Conservation (phyloP, 2,797 vertebrate species). For the Eulemur coronatus region DNA sequence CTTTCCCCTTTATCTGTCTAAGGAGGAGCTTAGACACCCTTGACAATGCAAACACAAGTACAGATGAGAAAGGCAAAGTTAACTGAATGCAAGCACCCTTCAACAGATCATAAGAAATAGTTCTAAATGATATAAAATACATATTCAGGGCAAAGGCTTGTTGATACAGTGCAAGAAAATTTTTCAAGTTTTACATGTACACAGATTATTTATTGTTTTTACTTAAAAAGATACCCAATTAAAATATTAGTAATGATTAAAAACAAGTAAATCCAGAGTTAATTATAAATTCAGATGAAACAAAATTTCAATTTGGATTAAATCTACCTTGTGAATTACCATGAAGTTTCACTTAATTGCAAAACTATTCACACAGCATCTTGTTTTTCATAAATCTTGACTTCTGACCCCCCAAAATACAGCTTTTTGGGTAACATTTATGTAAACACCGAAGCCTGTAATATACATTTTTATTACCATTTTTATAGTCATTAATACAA, state of each 20-base stretch:
- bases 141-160: background rate
- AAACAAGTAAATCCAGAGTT: conserved; percentile 71
- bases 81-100: fast-evolving
- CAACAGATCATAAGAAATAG: fast-evolving
- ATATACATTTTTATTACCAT: background rate
- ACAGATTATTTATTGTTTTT: conserved; percentile 63
- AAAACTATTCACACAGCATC: conserved; percentile 15
- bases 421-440: conserved; percentile 62
- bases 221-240: conserved; percentile 75
- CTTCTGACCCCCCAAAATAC: conserved; percentile 57
- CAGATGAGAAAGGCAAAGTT: fast-evolving
- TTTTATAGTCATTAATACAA: conserved; percentile 32
- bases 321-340: conserved; percentile 39
- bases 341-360: conserved; percentile 31
- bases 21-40: fast-evolving
- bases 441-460: conserved; percentile 31
- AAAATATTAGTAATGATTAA: conserved; percentile 69
- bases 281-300: conserved; percentile 65
- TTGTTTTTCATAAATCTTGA: conserved; percentile 11
- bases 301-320: conserved; percentile 51
- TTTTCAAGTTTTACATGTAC: background rate
- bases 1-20: too few relatives aligned
- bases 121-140: fast-evolving
- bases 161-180: background rate
- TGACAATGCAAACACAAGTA: fast-evolving